Evolutionary conservation across 2,113 vertebrate species (phyloP).

Genomic region (Centropristis striata): DNA sequence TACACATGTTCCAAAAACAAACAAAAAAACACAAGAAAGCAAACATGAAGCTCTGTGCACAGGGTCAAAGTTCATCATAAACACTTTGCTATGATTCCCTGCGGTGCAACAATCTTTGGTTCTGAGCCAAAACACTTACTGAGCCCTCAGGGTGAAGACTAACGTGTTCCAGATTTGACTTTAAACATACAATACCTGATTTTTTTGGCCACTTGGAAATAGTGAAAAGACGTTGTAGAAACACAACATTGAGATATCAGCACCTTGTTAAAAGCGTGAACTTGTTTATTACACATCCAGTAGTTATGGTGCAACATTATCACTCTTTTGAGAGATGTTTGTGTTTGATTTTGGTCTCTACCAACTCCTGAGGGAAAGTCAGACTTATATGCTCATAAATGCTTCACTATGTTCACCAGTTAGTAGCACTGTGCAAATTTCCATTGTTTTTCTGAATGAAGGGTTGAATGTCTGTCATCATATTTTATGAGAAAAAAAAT

Average conservation of each 20-base stretch:
- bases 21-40: neutral
- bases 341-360: neutral
- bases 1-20: neutral
- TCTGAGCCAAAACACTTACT: neutral
- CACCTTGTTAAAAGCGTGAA: neutral
- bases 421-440: too few species aligned
- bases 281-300: neutral
- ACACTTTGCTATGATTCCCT: neutral
- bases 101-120: neutral
- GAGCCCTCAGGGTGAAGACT: neutral
- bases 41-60: neutral
- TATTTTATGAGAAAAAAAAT: too few species aligned
- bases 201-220: neutral
- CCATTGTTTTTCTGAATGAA: too few species aligned
- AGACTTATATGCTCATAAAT: neutral
- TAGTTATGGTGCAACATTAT: neutral
- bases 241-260: neutral
- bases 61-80: neutral
- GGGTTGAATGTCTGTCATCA: too few species aligned
- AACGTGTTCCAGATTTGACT: slow-evolving; percentile 24
- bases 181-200: neutral
- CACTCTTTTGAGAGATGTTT: neutral
- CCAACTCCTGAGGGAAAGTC: neutral
- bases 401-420: neutral
- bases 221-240: neutral